Conservation (phyloP, 2,113 vertebrate species). For the Saimiri boliviensis region DNA sequence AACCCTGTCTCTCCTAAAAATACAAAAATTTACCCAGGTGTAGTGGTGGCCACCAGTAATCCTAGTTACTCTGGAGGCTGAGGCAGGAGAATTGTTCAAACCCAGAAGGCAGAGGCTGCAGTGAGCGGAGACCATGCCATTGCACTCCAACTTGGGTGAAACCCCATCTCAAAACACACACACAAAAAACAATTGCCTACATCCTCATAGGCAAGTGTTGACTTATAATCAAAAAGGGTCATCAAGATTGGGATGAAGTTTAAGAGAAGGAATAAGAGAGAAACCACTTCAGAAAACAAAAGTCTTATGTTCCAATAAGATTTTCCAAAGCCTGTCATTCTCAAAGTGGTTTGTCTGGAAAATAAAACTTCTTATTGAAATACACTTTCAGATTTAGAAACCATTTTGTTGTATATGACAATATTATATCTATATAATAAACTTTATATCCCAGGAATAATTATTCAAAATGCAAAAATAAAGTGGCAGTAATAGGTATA, state of each 20-base stretch:
- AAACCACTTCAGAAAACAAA: constrained; percentile 43
- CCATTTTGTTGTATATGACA: neutral
- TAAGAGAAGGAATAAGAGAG: constrained; percentile 17
- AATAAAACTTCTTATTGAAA: constrained; percentile 30
- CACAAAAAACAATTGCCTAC: neutral
- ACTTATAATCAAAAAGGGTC: constrained; percentile 23
- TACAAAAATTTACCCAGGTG: too few species aligned
- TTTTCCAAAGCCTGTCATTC: constrained; percentile 7
- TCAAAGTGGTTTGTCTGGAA: neutral
- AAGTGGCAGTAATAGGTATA: neutral
- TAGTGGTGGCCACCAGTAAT: too few species aligned
- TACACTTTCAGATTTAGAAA: constrained; percentile 27
- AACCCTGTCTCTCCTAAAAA: too few species aligned
- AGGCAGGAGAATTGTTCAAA: too few species aligned
- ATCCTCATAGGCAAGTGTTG: neutral
- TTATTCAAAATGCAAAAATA: neutral
- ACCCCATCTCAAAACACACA: too few species aligned
- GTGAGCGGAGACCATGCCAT: too few species aligned
- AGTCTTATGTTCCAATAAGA: neutral
- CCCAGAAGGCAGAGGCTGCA: too few species aligned
- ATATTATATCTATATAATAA: neutral
- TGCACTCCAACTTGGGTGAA: too few species aligned
- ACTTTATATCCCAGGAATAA: neutral
- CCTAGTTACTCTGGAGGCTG: too few species aligned
- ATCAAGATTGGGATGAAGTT: neutral